Percentiles rank a stretch among this genome's conserved stretches.
These are phyloP conservation scores for Macrochelys suwanniensis DNA, from an alignment of 2,797 vertebrate genomes.

Conservation along the genomic window DNA sequence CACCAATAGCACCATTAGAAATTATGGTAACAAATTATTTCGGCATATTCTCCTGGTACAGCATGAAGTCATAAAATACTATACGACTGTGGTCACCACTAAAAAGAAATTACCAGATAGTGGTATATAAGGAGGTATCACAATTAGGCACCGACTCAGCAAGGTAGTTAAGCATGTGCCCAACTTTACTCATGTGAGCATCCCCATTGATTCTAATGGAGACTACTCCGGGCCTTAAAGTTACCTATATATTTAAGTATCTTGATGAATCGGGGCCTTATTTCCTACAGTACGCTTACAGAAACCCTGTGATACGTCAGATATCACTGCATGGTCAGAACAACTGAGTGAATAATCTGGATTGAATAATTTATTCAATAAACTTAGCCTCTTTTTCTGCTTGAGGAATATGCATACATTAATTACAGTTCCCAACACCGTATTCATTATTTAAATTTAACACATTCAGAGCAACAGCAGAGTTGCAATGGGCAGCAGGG, in stretches of 20 bases:
- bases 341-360: not conserved
- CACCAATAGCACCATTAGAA: not conserved
- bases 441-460: not conserved
- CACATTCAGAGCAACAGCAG: not conserved
- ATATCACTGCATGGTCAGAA: not conserved
- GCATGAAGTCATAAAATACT: not conserved
- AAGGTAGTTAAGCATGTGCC: not conserved
- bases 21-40: not conserved
- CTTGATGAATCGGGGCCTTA: not conserved
- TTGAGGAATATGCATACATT: not conserved
- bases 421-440: not conserved
- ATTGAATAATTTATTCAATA: not conserved
- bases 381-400: not conserved
- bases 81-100: not conserved
- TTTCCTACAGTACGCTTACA: fast-evolving
- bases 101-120: not conserved
- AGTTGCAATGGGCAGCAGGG: not conserved
- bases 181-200: not conserved
- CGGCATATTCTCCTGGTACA: not conserved
- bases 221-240: not conserved
- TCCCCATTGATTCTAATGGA: not conserved
- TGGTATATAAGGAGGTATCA: not conserved
- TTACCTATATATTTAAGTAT: not conserved
- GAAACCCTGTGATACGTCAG: fast-evolving
- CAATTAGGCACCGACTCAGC: not conserved